Percentiles rank a stretch among this genome's conserved stretches.
Conservation (phyloP, 2,888 invertebrate genomes). For the Lasioglossum malachurum region DNA sequence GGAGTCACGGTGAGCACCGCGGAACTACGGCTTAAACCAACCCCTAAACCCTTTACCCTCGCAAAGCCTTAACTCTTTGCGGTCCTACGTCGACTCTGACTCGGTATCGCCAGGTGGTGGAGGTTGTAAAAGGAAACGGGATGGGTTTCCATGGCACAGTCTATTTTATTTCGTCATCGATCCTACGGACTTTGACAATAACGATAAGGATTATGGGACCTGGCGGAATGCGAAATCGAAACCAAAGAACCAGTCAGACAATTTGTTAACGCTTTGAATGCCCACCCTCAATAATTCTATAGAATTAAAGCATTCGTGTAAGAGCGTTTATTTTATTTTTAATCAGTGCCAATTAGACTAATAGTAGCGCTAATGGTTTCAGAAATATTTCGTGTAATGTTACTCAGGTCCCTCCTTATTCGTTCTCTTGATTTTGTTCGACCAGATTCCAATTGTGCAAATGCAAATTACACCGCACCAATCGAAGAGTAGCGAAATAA, state of each 20-base stretch:
- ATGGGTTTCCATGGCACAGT: not conserved
- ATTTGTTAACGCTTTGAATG: not conserved
- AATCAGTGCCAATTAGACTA: not conserved
- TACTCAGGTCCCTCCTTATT: not conserved
- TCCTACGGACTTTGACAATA: not conserved
- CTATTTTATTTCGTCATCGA: not conserved
- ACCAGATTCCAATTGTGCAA: not conserved
- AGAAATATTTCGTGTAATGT: not conserved
- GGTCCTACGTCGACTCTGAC: not conserved
- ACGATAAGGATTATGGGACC: conserved; percentile 2
- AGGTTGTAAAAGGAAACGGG: not conserved
- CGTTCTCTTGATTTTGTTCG: not conserved
- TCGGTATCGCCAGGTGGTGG: not conserved
- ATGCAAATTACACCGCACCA: not conserved
- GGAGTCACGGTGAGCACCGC: conserved; percentile 91
- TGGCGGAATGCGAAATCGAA: not conserved
- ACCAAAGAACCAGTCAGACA: not conserved
- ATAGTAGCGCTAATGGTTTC: not conserved
- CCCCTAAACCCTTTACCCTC: not conserved
- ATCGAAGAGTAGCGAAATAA: not conserved
- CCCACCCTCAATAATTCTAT: no score
- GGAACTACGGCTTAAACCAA: not conserved
- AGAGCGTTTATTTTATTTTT: not conserved
- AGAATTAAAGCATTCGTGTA: not conserved
- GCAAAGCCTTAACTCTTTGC: not conserved